Base-by-base conservation (phyloP, 2,113 vertebrate genomes). In the Pelvicachromis taeniatus region DNA sequence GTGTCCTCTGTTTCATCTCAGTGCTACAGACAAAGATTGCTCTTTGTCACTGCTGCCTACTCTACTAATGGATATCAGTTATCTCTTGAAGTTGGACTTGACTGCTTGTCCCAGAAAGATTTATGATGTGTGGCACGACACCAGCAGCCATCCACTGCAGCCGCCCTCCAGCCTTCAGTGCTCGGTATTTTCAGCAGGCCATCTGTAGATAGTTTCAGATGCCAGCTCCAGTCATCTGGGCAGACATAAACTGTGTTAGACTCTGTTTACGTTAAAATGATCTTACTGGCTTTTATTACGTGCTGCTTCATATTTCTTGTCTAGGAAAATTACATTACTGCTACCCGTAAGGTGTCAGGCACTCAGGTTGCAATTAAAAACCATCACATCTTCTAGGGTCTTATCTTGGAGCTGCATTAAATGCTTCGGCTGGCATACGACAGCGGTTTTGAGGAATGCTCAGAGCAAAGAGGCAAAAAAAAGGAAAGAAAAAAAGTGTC, bases 281-380 rank as follows among this genome's bases (percentile, higher is more conserved):
- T 56, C 77, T 73, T 9, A 14, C 33, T 33, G 7, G 29, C 48
- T 21, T 90, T 88, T 77, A 70, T 85, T 89, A 40, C 58, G 65
- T 82, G 35, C 77, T 45, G 63, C 65, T 88, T 84, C 19, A 50
- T 53, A 81, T 81, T 82, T 68, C 65, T 31, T 21, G 21, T 54
- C 26, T 83, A 17, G 55, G 56, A 79, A 78, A 86, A 55, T 65
- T 35, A 87, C 77, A 45, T 77, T 85, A 78, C 14, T 40, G 13
- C 61, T 83, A 29, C 68, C 29, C 12, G 23, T 42, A 75, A 83
- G 83, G 70, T 78, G 82, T 83, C 81, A 70, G 65, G 53, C 55
- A 35, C 83, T 92, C 33, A 6, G 82, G 16, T 35, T 59, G 89
- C 80, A 93, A 91, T 92, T 93, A 91, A 91, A 91, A 90, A 42